Percentiles rank a stretch among this genome's conserved stretches.
These are phyloP conservation scores for Hydrophis major DNA, from an alignment of 2,797 vertebrate genomes.

Conservation along the genomic window DNA sequence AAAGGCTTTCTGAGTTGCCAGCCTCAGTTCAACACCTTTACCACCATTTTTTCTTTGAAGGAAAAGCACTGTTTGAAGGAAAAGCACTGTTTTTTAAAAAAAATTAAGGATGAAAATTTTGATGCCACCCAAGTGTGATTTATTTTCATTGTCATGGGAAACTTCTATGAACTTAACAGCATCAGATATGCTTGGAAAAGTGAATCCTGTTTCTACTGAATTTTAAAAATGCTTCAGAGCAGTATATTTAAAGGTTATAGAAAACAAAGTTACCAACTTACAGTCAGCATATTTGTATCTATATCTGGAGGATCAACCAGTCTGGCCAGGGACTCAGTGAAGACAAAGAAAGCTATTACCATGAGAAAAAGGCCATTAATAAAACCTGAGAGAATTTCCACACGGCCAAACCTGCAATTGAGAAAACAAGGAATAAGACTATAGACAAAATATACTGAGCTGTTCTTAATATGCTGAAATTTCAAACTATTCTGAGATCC, in stretches of 20 bases:
- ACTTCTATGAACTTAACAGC: background rate
- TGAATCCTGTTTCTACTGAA: background rate
- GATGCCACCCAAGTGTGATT: background rate
- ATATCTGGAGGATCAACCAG: conserved; percentile 95
- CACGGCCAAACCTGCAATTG: conserved; percentile 86
- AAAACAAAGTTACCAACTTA: conserved; percentile 71
- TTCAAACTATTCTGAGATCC: background rate
- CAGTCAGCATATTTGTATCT: conserved; percentile 97
- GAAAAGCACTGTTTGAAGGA: background rate
- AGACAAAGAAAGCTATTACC: conserved; percentile 98
- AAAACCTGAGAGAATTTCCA: conserved; percentile 97
- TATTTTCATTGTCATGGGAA: background rate
- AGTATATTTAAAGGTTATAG: background rate
- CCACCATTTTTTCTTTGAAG: background rate
- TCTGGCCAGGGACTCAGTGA: conserved; percentile 91
- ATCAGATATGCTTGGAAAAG: background rate
- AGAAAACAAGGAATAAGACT: background rate
- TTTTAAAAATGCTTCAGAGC: background rate
- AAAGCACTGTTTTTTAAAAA: background rate
- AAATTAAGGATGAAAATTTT: background rate
- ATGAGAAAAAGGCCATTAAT: conserved; percentile 97
- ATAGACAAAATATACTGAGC: background rate
- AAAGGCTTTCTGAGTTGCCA: background rate
- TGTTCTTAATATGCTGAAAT: background rate
- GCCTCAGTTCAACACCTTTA: background rate